These are phyloP conservation scores for Vollenhovia emeryi DNA, from an alignment of 1,140 invertebrate species.

Conservation along the genomic window DNA sequence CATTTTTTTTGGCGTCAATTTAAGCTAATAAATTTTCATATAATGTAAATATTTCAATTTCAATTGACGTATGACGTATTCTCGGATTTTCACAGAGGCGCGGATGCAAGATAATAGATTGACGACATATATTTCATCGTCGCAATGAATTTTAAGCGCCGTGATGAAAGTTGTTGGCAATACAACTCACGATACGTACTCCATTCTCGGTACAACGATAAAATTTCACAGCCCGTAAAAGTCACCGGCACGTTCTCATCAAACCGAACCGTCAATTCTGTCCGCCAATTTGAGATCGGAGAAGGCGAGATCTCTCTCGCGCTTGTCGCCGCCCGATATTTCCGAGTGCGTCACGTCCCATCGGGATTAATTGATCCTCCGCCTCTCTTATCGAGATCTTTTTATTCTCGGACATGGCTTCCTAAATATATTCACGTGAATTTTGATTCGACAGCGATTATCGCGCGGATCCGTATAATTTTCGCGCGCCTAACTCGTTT, in stretches of 20 bases:
- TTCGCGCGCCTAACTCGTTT: neutral
- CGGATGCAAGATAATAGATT: neutral
- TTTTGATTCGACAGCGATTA: conserved; percentile 21
- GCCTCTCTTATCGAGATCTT: neutral
- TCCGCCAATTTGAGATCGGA: conserved; percentile 40
- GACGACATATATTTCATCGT: neutral
- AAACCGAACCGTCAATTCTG: conserved; percentile 48
- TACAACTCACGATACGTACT: neutral
- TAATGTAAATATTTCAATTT: neutral
- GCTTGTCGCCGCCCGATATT: conserved; percentile 35
- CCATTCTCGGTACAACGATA: neutral
- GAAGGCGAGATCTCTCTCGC: conserved; percentile 37
- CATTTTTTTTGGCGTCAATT: neutral
- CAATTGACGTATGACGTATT: neutral
- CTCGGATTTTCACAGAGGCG: neutral
- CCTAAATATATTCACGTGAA: conserved; percentile 12
- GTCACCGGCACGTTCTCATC: conserved; percentile 19
- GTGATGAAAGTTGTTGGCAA: neutral
- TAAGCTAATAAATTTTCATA: neutral
- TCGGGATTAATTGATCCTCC: conserved; percentile 34
- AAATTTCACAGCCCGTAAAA: conserved; percentile 47
- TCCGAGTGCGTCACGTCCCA: conserved; percentile 2
- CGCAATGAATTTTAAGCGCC: conserved; percentile 10
- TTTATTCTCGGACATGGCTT: conserved; percentile 14
- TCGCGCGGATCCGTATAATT: neutral